Base-by-base conservation (phyloP, 2,797 vertebrate genomes). In the Percopsis omiscomaycus region DNA sequence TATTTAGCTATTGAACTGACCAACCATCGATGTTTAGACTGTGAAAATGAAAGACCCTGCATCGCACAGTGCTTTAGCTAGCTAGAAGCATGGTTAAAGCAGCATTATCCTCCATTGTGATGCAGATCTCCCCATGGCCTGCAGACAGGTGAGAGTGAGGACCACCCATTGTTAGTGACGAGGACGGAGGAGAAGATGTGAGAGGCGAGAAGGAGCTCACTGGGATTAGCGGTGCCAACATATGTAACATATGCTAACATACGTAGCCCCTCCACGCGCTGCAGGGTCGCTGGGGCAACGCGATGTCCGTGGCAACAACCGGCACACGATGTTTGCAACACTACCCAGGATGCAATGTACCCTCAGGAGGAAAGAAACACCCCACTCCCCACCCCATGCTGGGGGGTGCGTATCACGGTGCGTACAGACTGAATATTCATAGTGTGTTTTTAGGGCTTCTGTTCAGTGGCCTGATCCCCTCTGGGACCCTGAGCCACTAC, bases 101-200 rank as follows among this genome's bases (percentile, higher is more conserved):
- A 73, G 69, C 59, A 67, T 84, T 72, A 77, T 68, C 53, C 1
- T 50, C 62, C 81, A 66, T 85, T 86, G 82, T 84, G 66, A 86
- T 83, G 81, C 69, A 85, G 69, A 82, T 86, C 48, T 66, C 66
- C 66, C 48, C 50, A 29, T 3, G 54, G 51, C 45, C 4, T 1
- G 37, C 15, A 66, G 47, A 73, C 22, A 66, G 49, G 61, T 15
- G 55, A 32, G 52, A 63, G 55, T n/a, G 12, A 59, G 64, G 54
- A 68, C 69, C 47, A 54, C 64, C 65, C 75, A 58, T 62, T 69
- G 71, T 83, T 73, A 77, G 59, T 54, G 64, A 64, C 65, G 68
- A 30, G 55, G 11, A 60, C 59, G 45, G 64, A 69, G 42, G 48
- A 65, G 13, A 67, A 37, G 5, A 61, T 0, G 69, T 14, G 45